These are phyloP conservation scores for Hyalella azteca DNA, from an alignment of 2,888 invertebrate genomes.

Conservation along the genomic window DNA sequence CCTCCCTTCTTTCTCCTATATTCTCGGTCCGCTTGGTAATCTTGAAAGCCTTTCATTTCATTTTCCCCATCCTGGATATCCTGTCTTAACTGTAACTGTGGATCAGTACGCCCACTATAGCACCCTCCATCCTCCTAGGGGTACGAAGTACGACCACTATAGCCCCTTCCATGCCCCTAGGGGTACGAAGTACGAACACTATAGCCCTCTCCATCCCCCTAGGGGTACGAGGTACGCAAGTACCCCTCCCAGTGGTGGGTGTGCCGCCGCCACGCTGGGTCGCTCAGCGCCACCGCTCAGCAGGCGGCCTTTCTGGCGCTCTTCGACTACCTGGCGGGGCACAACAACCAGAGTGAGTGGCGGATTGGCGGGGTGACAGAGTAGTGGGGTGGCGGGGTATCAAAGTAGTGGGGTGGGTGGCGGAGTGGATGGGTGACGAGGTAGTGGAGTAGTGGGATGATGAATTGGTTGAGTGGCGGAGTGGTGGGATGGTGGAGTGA, in stretches of 20 bases:
- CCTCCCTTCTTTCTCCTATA: too few species aligned
- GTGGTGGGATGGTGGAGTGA: not conserved
- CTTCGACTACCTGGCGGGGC: conserved; percentile 37
- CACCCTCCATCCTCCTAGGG: too few species aligned
- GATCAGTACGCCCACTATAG: too few species aligned
- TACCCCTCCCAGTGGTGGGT: conserved; percentile 29
- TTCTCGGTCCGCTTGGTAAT: too few species aligned
- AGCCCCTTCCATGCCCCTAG: too few species aligned
- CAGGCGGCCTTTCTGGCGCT: conserved; percentile 32
- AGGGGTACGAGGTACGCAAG: conserved; percentile 39
- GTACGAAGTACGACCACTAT: conserved; percentile 5
- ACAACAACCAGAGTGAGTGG: conserved; percentile 31
- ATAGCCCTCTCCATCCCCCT: too few species aligned
- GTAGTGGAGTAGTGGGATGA: not conserved
- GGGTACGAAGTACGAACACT: conserved; percentile 8
- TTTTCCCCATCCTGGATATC: too few species aligned
- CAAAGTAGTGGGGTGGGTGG: not conserved
- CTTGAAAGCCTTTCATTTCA: too few species aligned
- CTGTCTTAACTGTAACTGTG: too few species aligned
- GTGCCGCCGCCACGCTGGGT: not conserved
- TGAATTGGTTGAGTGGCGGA: not conserved
- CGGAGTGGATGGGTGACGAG: not conserved
- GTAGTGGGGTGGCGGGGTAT: not conserved
- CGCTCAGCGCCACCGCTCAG: not conserved
- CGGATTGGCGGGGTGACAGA: not conserved